Evolutionary conservation across 2,888 invertebrate genomes (phyloP).

Genomic region (Sphecodes monilicornis): DNA sequence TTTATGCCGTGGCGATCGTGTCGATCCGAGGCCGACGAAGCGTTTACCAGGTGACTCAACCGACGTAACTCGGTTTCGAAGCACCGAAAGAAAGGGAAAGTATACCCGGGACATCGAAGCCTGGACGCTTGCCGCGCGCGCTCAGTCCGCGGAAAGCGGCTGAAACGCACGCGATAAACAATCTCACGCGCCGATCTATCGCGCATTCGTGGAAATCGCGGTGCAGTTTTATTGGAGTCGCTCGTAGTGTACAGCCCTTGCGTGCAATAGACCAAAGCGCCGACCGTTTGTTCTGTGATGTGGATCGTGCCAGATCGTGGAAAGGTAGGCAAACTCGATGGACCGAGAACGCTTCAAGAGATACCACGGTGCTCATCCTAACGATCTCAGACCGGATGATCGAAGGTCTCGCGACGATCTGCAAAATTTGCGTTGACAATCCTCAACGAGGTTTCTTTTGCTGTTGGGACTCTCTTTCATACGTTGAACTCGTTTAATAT

Average conservation of each 20-base stretch:
- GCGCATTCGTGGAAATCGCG: conserved; percentile 34
- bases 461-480: neutral
- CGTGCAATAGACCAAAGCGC: neutral
- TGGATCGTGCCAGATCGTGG: conserved; percentile 24
- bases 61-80: conserved; percentile 53
- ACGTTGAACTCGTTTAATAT: too few species aligned
- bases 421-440: neutral
- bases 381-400: neutral
- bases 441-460: neutral
- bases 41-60: conserved; percentile 62
- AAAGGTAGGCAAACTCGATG: conserved; percentile 44
- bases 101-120: conserved; percentile 66
- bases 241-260: neutral
- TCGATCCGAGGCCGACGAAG: conserved; percentile 33
- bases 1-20: neutral
- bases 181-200: conserved; percentile 26
- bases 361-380: neutral
- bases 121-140: conserved; percentile 60
- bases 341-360: neutral
- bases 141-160: conserved; percentile 71
- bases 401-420: neutral
- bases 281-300: conserved; percentile 12
- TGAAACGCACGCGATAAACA: conserved; percentile 61
- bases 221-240: neutral
- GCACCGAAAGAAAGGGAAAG: conserved; percentile 79